Base-by-base conservation (phyloP, 2,888 invertebrate genomes). In the Volucella bombylans region DNA sequence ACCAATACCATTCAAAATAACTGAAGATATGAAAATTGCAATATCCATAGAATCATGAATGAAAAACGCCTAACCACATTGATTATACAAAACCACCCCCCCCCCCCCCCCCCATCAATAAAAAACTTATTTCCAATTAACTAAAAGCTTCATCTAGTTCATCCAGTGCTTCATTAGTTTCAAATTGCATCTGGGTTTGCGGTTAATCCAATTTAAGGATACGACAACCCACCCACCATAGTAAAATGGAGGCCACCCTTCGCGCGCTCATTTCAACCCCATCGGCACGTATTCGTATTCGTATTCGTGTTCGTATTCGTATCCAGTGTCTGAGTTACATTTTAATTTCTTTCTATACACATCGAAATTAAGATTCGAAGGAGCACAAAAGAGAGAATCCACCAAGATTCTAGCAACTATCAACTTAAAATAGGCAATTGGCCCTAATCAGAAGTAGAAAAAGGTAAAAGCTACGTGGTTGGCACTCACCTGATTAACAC, bases 401-500 rank as follows among this genome's bases (percentile, higher is more conserved):
- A 76, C 59, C n/a, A 47, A 52, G 62, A 49, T 45, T 52, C 57
- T 55, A 41, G 54, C 50, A 73, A 18, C 79, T 64, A 38, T 49
- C 64, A 61, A 61, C 74, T 57, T 76, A 59, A 55, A 65, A 47
- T 67, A 65, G 80, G 76, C 82, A 79, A 82, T 82, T 73, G 83
- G 39, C 74, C 61, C 83, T 80, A 85, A 83, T 83, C 79, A 65
- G 18, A 8, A 54, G 45, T 18, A 61, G 59, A 49, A 47, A 18
- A n/a, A 57, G 62, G 68, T 77, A 38, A 68, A 71, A 71, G 67
- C 76, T 77, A 85, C 76, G 57, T 83, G 67, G 76, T 61, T 83
- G 67, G 61, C 85, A 85, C 85, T 85, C 85, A 85, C 85, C 85
- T 85, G 85, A 85, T 85, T 85, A 85, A 85, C 85, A 85, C 85